phyloP scores from a whole-genome alignment of 2,797 vertebrate species.

The Emys orbicularis region DNA sequence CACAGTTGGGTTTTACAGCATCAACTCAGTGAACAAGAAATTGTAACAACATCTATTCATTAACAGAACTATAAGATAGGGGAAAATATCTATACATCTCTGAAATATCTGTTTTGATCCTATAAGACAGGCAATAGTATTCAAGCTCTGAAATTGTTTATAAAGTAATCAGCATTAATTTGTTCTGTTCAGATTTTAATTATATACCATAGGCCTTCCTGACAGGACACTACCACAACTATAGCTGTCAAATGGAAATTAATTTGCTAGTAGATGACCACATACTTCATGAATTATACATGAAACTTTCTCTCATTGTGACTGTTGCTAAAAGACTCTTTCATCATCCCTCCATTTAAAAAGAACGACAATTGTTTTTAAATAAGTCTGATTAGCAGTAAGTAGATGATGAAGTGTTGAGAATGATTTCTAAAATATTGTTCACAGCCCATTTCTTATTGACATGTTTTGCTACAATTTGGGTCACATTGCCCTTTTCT shows the following conservation, averaged over 20 bases:
- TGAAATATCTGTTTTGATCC: constrained; percentile 78
- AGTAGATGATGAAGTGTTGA: constrained; percentile 73
- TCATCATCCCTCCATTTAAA: constrained; percentile 78
- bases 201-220: constrained; percentile 78
- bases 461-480: constrained; percentile 56
- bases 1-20: constrained; percentile 29
- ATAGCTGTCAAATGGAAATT: constrained; percentile 82
- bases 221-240: constrained; percentile 78
- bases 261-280: constrained; percentile 84
- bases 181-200: constrained; percentile 84
- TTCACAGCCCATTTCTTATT: constrained; percentile 52
- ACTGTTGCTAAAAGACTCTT: constrained; percentile 80
- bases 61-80: constrained; percentile 55
- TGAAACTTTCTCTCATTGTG: constrained; percentile 79
- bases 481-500: constrained; percentile 53
- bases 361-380: constrained; percentile 80
- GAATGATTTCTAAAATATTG: constrained; percentile 66
- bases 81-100: constrained; percentile 47
- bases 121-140: constrained; percentile 76
- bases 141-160: constrained; percentile 80
- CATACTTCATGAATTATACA: constrained; percentile 84
- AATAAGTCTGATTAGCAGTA: constrained; percentile 78
- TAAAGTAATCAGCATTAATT: constrained; percentile 84
- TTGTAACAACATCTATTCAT: constrained; percentile 62
- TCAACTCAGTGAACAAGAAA: constrained; percentile 59